phyloP scores from a whole-genome alignment of 2,888 invertebrate species.

The Carcina quercana region DNA sequence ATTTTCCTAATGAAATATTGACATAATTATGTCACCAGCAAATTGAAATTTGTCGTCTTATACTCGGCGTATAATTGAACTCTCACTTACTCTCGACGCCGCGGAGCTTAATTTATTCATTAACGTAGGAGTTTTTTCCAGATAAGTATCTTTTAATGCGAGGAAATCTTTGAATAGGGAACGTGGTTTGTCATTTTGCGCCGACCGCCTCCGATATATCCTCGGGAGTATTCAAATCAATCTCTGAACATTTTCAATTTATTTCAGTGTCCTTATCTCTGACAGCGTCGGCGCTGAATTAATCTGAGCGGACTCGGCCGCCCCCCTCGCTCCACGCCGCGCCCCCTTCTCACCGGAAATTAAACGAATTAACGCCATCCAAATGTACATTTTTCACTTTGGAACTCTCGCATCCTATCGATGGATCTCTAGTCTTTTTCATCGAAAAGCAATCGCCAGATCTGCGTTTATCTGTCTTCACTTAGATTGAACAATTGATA shows the following conservation, averaged over 20 bases:
- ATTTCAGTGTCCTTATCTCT: conserved; percentile 73
- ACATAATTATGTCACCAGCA: conserved; percentile 21
- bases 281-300: conserved; percentile 70
- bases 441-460: conserved; percentile 58
- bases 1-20: conserved; percentile 6
- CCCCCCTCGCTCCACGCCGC: conserved; percentile 28
- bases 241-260: conserved; percentile 75
- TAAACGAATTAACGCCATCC: conserved; percentile 76
- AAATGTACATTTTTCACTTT: conserved; percentile 75
- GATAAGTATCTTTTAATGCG: conserved; percentile 29
- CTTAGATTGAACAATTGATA: conserved; percentile 71
- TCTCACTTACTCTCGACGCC: conserved; percentile 33
- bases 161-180: conserved; percentile 35
- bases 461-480: conserved; percentile 69
- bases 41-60: conserved; percentile 33
- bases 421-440: conserved; percentile 68
- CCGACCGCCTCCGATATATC: conserved; percentile 55
- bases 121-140: conserved; percentile 36
- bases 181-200: conserved; percentile 47
- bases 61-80: conserved; percentile 31
- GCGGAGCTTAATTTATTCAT: conserved; percentile 49
- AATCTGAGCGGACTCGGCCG: conserved; percentile 62
- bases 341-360: conserved; percentile 69
- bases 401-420: conserved; percentile 66
- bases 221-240: conserved; percentile 72